A percentile compares a stretch with the other conserved stretches of the same genome.
Evolutionary conservation across 2,888 invertebrate genomes (phyloP).

Genomic region (Mimachlamys varia): DNA sequence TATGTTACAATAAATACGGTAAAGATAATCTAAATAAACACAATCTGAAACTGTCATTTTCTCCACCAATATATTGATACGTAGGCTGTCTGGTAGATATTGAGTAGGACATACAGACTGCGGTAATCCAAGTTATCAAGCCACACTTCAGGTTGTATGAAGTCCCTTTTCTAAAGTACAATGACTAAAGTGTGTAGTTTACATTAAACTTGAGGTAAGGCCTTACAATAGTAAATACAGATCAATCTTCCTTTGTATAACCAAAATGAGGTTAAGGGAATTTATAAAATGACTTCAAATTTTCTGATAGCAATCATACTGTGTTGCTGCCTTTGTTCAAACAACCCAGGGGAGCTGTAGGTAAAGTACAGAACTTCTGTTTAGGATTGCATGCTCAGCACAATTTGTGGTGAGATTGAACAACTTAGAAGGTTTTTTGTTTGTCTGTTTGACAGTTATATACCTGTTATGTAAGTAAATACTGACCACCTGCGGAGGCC

Average conservation of each 20-base stretch:
- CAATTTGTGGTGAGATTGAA: background rate
- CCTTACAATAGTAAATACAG: background rate
- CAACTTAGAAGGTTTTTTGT: background rate
- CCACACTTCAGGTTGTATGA: background rate
- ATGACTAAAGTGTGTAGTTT: background rate
- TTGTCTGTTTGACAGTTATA: background rate
- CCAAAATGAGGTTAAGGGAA: background rate
- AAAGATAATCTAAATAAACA: no score
- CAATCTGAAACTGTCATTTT: no score
- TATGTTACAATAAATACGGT: no score
- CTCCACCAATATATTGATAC: background rate
- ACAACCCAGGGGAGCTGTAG: background rate
- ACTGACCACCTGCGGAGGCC: background rate
- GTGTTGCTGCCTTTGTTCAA: background rate
- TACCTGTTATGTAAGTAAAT: background rate
- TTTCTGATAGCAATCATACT: background rate
- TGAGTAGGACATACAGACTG: background rate
- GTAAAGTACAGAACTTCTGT: background rate
- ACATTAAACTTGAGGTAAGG: background rate
- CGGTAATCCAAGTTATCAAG: background rate
- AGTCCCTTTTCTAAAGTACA: background rate
- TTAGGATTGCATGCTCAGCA: background rate
- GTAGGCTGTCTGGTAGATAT: background rate
- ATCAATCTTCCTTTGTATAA: background rate
- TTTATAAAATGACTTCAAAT: background rate